phyloP scores from a whole-genome alignment of 2,113 vertebrate genomes.

The Atrichornis clamosus region DNA sequence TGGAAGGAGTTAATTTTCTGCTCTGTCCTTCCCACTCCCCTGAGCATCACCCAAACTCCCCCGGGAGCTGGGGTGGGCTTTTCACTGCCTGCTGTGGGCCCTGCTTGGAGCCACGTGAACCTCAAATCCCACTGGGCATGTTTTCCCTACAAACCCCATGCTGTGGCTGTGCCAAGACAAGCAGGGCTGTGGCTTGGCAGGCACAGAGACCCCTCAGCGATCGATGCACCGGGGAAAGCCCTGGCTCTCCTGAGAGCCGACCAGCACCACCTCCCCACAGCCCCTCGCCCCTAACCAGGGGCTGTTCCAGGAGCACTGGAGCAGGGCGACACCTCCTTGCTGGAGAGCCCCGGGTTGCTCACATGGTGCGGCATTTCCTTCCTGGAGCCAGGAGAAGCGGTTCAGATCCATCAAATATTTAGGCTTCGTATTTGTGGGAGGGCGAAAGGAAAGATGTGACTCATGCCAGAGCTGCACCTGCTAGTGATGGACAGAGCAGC shows the following conservation, averaged over 20 bases:
- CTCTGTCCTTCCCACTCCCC: not conserved
- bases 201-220: not conserved
- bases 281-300: not conserved
- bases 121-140: not conserved
- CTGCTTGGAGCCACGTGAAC: not conserved
- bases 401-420: not conserved
- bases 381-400: not conserved
- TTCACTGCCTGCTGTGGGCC: not conserved
- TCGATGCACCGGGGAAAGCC: not conserved
- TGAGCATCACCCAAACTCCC: not conserved
- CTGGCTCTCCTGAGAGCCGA: accelerated
- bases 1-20: not conserved
- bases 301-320: not conserved
- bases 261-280: accelerated
- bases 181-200: conserved; percentile 32
- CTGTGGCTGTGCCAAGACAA: not conserved
- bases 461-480: not conserved
- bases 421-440: not conserved
- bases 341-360: not conserved
- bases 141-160: not conserved
- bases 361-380: not conserved
- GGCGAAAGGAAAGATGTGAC: not conserved
- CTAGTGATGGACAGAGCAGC: accelerated
- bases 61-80: not conserved
- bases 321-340: not conserved